Evolutionary conservation across 2,888 invertebrate species (phyloP), one percentile per base, ranked within the genome.

Genomic region (Macrosiphum euphorbiae): DNA sequence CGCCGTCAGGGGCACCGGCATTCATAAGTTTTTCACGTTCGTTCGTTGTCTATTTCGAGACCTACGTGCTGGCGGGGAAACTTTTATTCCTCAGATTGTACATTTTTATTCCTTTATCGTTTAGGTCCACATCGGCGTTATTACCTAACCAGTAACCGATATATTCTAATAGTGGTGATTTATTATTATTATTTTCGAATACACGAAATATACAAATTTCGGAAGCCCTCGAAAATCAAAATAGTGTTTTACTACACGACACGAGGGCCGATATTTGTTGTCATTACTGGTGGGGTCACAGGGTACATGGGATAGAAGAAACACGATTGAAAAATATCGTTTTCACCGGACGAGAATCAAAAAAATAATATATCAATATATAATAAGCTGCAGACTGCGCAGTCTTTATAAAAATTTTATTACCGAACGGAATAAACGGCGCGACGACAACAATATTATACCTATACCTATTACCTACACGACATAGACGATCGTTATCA

Each of bases 1-100:
- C 88, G 13, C 55, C 78, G 26, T 89, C 92, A 61, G 86, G 92
- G 92, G 47, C 92, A 61, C 13, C 47, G 58, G 5, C 61, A 86
- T 85, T 50, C 86, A 35, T 91, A 90, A n/a, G 89, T 35, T 41
- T 41, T 41, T 35, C 41, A n/a, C 3, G 8, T 13, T 88, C 24
- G 88, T 88, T 20, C n/a, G 26, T 47, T 20, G 58, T 58, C 89
- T 89, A 89, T 89, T 88, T 89, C 16, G 58, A 52, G 58, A 58
- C 44, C 28, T 8, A 78, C 35, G 2, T 3, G 67, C 20, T 78
- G 78, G 20, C 35, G 41, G 41, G 90, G 90, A 47, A 90, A 90
- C 67, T 90, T 61, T 67, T 67, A n/a, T 87, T 50, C 50, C 20
- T 78, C 35, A 7, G 35, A 41, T 78, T 24, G 78, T 41, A 78